These are phyloP conservation scores for Paratrypauchen microcephalus DNA, from an alignment of 2,797 vertebrate species.

Conservation along the genomic window DNA sequence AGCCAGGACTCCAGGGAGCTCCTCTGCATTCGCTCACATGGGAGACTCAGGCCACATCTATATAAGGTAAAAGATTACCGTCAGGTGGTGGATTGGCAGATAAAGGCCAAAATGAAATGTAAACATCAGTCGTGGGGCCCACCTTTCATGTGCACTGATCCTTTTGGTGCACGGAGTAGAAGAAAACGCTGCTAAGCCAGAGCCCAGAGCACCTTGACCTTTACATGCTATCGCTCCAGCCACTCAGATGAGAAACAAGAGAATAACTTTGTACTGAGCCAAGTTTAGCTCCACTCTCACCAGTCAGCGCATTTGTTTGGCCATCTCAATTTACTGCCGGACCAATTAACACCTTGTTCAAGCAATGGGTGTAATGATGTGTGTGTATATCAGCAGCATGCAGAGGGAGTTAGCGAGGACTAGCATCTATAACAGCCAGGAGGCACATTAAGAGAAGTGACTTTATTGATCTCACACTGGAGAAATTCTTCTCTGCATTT, in stretches of 20 bases:
- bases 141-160: conserved; percentile 64
- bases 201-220: conserved; percentile 17
- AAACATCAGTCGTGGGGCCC: conserved; percentile 46
- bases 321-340: neutral
- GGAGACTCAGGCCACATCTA: conserved; percentile 42
- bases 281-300: neutral
- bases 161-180: conserved; percentile 10
- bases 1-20: conserved; percentile 47
- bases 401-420: neutral
- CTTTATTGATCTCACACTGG: no score
- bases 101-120: conserved; percentile 66
- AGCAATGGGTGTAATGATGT: neutral
- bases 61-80: conserved; percentile 62
- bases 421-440: neutral
- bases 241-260: conserved; percentile 4
- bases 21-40: conserved; percentile 44
- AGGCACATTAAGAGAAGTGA: conserved; percentile 6
- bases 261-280: neutral
- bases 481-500: no score
- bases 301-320: conserved; percentile 8
- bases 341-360: conserved; percentile 1
- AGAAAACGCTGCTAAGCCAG: conserved; percentile 10
- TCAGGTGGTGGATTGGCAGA: conserved; percentile 51
- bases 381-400: neutral
- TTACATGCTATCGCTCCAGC: neutral